Conservation (phyloP, 2,797 vertebrate genomes). For the Phoeniculus purpureus region DNA sequence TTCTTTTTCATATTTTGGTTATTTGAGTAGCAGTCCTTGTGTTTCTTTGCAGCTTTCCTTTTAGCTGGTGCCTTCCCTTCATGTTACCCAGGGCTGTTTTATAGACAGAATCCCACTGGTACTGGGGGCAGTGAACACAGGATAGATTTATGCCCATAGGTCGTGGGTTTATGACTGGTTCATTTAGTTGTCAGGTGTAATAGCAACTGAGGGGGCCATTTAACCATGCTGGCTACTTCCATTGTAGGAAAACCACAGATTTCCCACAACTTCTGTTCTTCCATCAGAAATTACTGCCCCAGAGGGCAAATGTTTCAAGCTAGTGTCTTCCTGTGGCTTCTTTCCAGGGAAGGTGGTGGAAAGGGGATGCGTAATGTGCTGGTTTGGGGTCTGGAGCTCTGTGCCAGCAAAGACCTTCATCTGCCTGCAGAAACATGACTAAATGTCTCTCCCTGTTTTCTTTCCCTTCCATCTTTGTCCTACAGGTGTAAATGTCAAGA, state of each 20-base stretch:
- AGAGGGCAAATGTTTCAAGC: not conserved
- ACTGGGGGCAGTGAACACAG: not conserved
- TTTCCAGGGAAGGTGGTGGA: not conserved
- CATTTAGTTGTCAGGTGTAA: not conserved
- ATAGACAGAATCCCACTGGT: not conserved
- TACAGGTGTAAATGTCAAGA: not conserved
- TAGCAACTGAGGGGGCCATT: not conserved
- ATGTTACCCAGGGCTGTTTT: not conserved
- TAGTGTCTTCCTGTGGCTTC: not conserved
- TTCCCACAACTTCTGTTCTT: not conserved
- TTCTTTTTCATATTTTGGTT: not conserved
- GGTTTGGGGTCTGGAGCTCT: fast-evolving
- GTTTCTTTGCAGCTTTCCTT: not conserved
- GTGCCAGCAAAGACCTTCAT: not conserved
- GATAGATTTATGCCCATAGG: not conserved
- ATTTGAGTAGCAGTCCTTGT: not conserved
- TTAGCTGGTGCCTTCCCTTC: not conserved
- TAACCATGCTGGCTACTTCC: not conserved
- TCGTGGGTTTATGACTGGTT: not conserved
- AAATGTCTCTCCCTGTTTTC: not conserved
- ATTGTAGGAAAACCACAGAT: not conserved
- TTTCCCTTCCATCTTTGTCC: not conserved
- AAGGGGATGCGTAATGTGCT: not conserved
- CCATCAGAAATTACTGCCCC: not conserved
- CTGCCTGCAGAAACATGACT: not conserved